These are phyloP conservation scores for Anthopleura xanthogrammica DNA, from an alignment of 92 coral and sea anemone genomes.

Conservation along the genomic window DNA sequence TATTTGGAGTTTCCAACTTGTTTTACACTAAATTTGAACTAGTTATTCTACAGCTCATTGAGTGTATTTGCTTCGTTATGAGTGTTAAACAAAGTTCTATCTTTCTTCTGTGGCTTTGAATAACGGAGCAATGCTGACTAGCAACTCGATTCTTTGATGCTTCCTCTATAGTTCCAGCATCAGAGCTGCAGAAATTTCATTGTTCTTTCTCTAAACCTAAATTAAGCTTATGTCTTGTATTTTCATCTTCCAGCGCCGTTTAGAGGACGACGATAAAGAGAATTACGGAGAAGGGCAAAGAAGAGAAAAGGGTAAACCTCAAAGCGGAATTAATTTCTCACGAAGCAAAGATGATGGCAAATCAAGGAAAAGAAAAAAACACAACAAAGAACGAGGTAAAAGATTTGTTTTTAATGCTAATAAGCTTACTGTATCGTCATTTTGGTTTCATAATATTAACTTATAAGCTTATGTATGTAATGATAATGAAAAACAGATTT, in stretches of 20 bases:
- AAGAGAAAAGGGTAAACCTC: background rate
- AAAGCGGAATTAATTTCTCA: background rate
- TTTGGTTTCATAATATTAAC: too few relatives aligned
- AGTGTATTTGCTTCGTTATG: too few relatives aligned
- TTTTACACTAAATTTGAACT: background rate
- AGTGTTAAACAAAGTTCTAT: too few relatives aligned
- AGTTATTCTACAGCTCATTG: too few relatives aligned
- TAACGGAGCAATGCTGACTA: too few relatives aligned
- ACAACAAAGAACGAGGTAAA: background rate
- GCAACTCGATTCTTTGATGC: background rate
- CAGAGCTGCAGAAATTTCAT: too few relatives aligned
- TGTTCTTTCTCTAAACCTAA: too few relatives aligned
- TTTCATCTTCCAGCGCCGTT: background rate
- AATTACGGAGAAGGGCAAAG: background rate
- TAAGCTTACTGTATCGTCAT: too few relatives aligned
- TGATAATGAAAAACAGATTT: too few relatives aligned
- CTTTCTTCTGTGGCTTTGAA: too few relatives aligned
- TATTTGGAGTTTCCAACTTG: background rate
- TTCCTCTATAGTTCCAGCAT: background rate
- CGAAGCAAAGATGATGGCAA: background rate
- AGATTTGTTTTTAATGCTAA: background rate
- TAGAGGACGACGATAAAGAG: conserved; percentile 8
- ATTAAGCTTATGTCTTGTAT: background rate
- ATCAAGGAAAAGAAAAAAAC: background rate
- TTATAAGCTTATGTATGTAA: too few relatives aligned